Conservation (phyloP, 2,888 invertebrate species). For the Macrostomum cliftonense region DNA sequence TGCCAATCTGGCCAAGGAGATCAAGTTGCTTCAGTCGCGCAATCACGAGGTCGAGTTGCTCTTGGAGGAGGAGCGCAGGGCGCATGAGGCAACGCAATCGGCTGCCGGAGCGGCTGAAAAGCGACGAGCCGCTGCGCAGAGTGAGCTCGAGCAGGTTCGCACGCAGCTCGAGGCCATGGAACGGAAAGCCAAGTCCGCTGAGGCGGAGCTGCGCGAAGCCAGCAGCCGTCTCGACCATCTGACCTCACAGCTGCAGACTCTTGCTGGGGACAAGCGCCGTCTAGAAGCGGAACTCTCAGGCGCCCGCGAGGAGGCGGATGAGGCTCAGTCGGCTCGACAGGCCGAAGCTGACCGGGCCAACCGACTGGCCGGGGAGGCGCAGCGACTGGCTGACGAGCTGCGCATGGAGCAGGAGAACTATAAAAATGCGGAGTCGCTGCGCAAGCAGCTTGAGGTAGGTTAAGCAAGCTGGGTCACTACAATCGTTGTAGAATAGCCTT, state of each 20-base stretch:
- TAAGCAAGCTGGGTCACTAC: no score
- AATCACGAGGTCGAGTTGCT: slow-evolving; percentile 44
- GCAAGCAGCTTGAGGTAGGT: slow-evolving; percentile 35
- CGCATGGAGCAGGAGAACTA: slow-evolving; percentile 37
- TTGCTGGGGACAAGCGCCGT: slow-evolving; percentile 78
- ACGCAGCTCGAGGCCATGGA: slow-evolving; percentile 39
- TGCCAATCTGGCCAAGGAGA: slow-evolving; percentile 65
- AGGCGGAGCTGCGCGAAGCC: slow-evolving; percentile 61
- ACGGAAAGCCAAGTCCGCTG: slow-evolving; percentile 35
- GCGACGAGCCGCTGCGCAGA: slow-evolving; percentile 27
- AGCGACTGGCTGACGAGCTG: slow-evolving; percentile 33
- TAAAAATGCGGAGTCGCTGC: slow-evolving; percentile 35
- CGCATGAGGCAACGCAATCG: slow-evolving; percentile 20
- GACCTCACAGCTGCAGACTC: slow-evolving; percentile 78
- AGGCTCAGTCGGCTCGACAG: background rate
- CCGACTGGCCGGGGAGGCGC: slow-evolving; percentile 25
- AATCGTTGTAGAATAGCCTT: no score
- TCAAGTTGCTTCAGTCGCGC: slow-evolving; percentile 86
- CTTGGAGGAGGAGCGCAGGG: slow-evolving; percentile 30
- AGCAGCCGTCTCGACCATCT: slow-evolving; percentile 77
- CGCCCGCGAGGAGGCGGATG: background rate
- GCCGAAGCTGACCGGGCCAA: slow-evolving; percentile 28
- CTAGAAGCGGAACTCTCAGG: background rate
- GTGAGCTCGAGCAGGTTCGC: slow-evolving; percentile 69
- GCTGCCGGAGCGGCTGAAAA: slow-evolving; percentile 29